These are phyloP conservation scores for Callospermophilus lateralis DNA, from an alignment of 2,113 vertebrate genomes.

Conservation along the genomic window DNA sequence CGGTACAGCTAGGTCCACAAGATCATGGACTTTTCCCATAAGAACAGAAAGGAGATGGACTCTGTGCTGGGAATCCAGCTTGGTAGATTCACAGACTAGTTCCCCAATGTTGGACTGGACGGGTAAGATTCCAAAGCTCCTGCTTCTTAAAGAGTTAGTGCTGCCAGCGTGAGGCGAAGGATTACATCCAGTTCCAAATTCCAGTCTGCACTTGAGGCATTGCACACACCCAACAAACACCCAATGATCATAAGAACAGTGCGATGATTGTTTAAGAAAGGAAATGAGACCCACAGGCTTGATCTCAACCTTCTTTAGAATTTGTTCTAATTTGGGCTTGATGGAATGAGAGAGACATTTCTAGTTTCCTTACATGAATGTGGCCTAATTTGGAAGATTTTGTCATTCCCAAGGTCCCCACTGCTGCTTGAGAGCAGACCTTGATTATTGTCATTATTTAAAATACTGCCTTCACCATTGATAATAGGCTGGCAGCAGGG, in stretches of 20 bases:
- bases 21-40: not conserved
- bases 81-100: slow-evolving; percentile 40
- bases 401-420: slow-evolving; percentile 27
- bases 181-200: slow-evolving; percentile 62
- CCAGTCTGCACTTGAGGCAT: slow-evolving; percentile 7
- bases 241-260: not conserved
- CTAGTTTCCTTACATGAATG: not conserved
- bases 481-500: not conserved
- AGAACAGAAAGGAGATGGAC: slow-evolving; percentile 20
- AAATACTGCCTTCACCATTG: not conserved
- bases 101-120: not conserved
- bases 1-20: not conserved
- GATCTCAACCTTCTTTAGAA: slow-evolving; percentile 43
- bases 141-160: slow-evolving; percentile 42
- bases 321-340: slow-evolving; percentile 69
- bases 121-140: slow-evolving; percentile 53
- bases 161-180: slow-evolving; percentile 39
- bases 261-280: slow-evolving; percentile 23
- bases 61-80: not conserved
- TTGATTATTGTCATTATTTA: slow-evolving; percentile 11
- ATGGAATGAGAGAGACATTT: slow-evolving; percentile 57
- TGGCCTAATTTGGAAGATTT: slow-evolving; percentile 67
- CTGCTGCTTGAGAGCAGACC: not conserved
- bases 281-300: slow-evolving; percentile 7
- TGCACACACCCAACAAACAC: not conserved